Conservation (phyloP, 2,113 vertebrate genomes). For the Pipa parva region DNA sequence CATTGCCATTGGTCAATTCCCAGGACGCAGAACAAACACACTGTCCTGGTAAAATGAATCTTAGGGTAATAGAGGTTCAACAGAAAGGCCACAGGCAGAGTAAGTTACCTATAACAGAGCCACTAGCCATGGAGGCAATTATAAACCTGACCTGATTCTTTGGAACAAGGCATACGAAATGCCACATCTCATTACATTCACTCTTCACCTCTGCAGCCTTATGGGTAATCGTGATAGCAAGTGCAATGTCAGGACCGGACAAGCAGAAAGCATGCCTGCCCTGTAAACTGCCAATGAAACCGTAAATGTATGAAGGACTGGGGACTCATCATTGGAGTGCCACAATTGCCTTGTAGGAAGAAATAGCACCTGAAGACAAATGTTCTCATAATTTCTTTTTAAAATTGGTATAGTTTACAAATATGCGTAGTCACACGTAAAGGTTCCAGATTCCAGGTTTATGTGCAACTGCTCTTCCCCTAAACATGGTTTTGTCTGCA, state of each 20-base stretch:
- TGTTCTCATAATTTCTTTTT: no score
- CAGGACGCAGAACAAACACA: neutral
- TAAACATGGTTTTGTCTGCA: no score
- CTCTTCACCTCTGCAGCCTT: conserved; percentile 61
- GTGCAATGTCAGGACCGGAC: conserved; percentile 59
- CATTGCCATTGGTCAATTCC: neutral
- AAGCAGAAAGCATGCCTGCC: conserved; percentile 66
- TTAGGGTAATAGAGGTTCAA: conserved; percentile 17
- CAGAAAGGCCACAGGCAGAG: conserved; percentile 24
- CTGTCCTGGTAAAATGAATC: neutral
- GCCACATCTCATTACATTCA: conserved; percentile 77
- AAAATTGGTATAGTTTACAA: no score
- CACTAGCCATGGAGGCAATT: conserved; percentile 51
- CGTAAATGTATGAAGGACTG: no score
- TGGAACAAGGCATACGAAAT: conserved; percentile 61
- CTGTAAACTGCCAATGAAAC: conserved; percentile 47
- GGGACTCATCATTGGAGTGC: conserved; percentile 42
- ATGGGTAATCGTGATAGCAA: conserved; percentile 61
- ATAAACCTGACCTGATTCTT: conserved; percentile 85
- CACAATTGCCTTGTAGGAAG: no score
- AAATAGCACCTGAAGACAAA: no score
- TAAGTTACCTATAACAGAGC: conserved; percentile 53
- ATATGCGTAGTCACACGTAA: no score
- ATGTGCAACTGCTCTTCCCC: no score
- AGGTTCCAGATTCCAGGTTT: no score